phyloP scores from a whole-genome alignment of 2,888 invertebrate species.

The Omphaloscelis lunosa region DNA sequence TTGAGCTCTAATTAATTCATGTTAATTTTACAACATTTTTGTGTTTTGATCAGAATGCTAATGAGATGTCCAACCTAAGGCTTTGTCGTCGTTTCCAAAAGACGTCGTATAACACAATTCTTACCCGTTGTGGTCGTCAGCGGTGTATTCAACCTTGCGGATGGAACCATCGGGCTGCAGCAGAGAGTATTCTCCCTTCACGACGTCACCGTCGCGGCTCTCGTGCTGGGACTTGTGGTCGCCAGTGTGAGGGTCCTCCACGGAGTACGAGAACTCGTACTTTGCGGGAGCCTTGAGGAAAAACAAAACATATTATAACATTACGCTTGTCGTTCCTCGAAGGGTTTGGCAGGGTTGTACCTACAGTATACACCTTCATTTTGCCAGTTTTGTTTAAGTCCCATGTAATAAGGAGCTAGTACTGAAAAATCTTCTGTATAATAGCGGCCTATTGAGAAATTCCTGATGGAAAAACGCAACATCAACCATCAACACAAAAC shows the following conservation, averaged over 20 bases:
- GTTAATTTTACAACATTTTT: slow-evolving; percentile 1
- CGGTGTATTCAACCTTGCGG: slow-evolving; percentile 90
- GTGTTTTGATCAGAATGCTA: slow-evolving; percentile 18
- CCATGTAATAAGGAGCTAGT: not conserved
- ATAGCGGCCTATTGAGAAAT: not conserved
- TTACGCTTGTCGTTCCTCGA: not conserved
- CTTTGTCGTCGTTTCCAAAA: not conserved
- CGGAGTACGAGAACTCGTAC: slow-evolving; percentile 91
- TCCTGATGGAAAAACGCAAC: not conserved
- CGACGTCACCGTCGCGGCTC: slow-evolving; percentile 86
- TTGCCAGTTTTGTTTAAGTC: not conserved
- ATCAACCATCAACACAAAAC: too few species aligned
- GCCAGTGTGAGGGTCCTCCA: slow-evolving; percentile 90
- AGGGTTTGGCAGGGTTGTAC: too few species aligned
- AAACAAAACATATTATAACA: not conserved
- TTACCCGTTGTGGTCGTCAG: slow-evolving; percentile 90
- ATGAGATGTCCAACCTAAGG: not conserved
- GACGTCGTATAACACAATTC: slow-evolving; percentile 19
- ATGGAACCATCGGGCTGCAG: slow-evolving; percentile 90
- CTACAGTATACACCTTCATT: not conserved
- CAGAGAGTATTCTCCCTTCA: slow-evolving; percentile 89
- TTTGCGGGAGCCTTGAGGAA: slow-evolving; percentile 86
- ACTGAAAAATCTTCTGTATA: too few species aligned
- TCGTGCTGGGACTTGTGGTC: slow-evolving; percentile 90
- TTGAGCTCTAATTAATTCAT: not conserved